A percentile compares a stretch with the other conserved stretches of the same genome.
phyloP scores from a whole-genome alignment of 1,140 invertebrate genomes.

The Zophobas atratus region DNA sequence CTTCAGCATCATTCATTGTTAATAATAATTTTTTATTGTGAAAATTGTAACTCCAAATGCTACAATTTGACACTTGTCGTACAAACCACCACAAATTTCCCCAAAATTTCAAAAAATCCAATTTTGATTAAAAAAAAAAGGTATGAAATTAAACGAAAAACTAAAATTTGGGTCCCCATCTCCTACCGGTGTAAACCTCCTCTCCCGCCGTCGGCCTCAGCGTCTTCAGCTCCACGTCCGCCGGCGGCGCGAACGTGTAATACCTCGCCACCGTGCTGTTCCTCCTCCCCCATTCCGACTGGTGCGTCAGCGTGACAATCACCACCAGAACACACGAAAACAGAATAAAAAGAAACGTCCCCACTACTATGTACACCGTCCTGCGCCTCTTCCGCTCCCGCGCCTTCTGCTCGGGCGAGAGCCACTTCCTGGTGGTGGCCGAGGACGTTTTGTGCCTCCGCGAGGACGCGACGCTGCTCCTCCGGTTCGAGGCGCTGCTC shows the following conservation, averaged over 20 bases:
- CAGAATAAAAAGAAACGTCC: conserved; percentile 78
- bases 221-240: conserved; percentile 45
- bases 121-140: too few species aligned
- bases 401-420: conserved; percentile 15
- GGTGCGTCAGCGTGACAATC: conserved; percentile 80
- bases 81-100: too few species aligned
- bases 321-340: conserved; percentile 79
- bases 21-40: too few species aligned
- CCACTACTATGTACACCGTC: conserved; percentile 77
- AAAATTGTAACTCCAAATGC: too few species aligned
- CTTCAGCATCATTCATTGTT: too few species aligned
- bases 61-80: too few species aligned
- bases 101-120: too few species aligned
- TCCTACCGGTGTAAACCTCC: too few species aligned
- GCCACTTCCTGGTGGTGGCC: neutral
- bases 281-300: conserved; percentile 70
- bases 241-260: conserved; percentile 74
- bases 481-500: conserved; percentile 31
- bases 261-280: conserved; percentile 72
- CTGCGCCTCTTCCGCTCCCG: conserved; percentile 69
- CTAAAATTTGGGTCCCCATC: too few species aligned
- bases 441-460: neutral
- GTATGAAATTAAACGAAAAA: too few species aligned
- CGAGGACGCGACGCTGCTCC: neutral
- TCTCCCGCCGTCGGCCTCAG: neutral